Percentiles rank a stretch among this genome's conserved stretches.
Evolutionary conservation across 1,140 invertebrate genomes (phyloP).

Genomic region (Melipona quadrifasciata): DNA sequence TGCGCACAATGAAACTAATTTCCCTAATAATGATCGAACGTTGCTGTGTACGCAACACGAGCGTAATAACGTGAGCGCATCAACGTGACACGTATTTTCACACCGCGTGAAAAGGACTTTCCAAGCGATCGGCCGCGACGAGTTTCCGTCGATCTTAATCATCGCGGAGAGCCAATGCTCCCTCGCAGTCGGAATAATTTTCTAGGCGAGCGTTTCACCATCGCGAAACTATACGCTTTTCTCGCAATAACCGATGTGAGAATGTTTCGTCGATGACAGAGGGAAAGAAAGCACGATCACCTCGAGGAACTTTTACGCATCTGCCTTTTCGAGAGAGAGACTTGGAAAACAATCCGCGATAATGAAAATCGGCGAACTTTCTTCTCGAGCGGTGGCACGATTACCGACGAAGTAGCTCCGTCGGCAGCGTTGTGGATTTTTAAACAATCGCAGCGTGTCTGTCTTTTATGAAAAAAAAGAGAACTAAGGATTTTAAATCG

Average conservation of each 20-base stretch:
- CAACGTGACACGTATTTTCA: background rate
- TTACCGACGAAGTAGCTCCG: background rate
- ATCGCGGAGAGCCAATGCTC: background rate
- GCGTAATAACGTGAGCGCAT: background rate
- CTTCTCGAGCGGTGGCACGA: background rate
- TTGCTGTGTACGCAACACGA: too few relatives aligned
- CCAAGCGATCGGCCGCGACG: background rate
- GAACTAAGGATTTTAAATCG: too few relatives aligned
- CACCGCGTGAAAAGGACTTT: background rate
- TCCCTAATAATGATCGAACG: background rate
- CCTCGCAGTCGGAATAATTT: constrained; percentile 10
- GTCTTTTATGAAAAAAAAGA: background rate
- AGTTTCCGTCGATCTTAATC: background rate
- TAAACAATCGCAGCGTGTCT: background rate
- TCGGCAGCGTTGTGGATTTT: background rate
- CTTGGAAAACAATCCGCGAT: background rate
- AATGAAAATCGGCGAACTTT: background rate
- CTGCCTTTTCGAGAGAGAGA: too few relatives aligned
- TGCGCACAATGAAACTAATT: constrained; percentile 1
- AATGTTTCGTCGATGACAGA: background rate
- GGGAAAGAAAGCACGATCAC: background rate
- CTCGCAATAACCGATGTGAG: background rate
- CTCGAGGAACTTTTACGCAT: too few relatives aligned
- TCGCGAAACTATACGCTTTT: background rate
- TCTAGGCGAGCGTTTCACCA: constrained; percentile 5